phyloP scores from a whole-genome alignment of 2,888 invertebrate species.

The Stenoptilia bipunctidactyla region DNA sequence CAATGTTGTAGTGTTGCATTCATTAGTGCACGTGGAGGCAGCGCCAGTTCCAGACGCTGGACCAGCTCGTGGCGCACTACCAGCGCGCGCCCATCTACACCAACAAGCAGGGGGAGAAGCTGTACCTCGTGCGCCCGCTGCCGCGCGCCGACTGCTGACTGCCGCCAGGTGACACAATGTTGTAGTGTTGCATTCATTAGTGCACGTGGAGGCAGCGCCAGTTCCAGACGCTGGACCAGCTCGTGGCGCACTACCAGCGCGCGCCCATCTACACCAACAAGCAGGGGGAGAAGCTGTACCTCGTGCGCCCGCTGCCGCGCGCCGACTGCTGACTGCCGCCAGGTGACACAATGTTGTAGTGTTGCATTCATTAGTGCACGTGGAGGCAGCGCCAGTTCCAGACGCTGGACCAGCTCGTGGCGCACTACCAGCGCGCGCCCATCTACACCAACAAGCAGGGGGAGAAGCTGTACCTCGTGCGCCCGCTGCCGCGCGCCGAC shows the following conservation, averaged over 20 bases:
- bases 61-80: slow-evolving; percentile 98
- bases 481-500: slow-evolving; percentile 80
- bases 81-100: slow-evolving; percentile 99
- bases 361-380: slow-evolving; percentile 98
- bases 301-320: slow-evolving; percentile 90
- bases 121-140: slow-evolving; percentile 95
- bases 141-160: slow-evolving; percentile 65
- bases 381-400: slow-evolving; percentile 98
- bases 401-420: slow-evolving; percentile 94
- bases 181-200: slow-evolving; percentile 99
- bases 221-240: slow-evolving; percentile 94
- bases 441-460: slow-evolving; percentile 98
- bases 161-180: no score
- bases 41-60: slow-evolving; percentile 95
- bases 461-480: slow-evolving; percentile 96
- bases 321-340: slow-evolving; percentile 41
- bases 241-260: slow-evolving; percentile 98
- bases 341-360: no score
- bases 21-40: slow-evolving; percentile 97
- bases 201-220: slow-evolving; percentile 96
- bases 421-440: slow-evolving; percentile 98
- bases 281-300: slow-evolving; percentile 96
- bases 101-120: slow-evolving; percentile 96
- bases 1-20: no score
- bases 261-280: slow-evolving; percentile 99